A percentile compares a stretch with the other conserved stretches of the same genome.
Conservation (phyloP, 2,797 vertebrate genomes). For the Margarornis squamiger region DNA sequence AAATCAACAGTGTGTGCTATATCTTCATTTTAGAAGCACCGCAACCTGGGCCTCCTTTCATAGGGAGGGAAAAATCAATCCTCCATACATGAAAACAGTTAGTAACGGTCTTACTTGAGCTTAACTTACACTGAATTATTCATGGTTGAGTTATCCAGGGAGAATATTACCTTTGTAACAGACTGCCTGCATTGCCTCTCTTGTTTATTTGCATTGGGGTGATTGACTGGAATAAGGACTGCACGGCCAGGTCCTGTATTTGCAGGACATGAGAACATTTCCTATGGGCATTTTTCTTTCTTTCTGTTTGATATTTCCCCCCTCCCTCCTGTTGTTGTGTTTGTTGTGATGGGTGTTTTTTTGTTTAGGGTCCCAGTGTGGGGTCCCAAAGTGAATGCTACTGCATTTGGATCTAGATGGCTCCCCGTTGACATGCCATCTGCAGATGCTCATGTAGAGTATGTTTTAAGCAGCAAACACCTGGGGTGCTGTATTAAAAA, state of each 20-base stretch:
- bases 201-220: neutral
- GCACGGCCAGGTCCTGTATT: neutral
- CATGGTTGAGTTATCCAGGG: slow-evolving; percentile 1
- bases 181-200: neutral
- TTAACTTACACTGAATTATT: slow-evolving; percentile 38
- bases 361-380: neutral
- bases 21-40: neutral
- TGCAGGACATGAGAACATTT: neutral
- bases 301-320: neutral
- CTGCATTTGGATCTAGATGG: slow-evolving; percentile 41
- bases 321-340: neutral
- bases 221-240: neutral
- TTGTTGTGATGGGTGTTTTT: neutral
- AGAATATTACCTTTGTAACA: neutral
- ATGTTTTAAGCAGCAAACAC: slow-evolving; percentile 61
- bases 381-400: slow-evolving; percentile 3
- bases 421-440: slow-evolving; percentile 48
- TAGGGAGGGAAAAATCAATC: slow-evolving; percentile 39
- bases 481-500: slow-evolving; percentile 66
- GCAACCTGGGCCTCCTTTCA: neutral
- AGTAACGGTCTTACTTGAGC: slow-evolving; percentile 15
- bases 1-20: neutral
- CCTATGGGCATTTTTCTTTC: neutral
- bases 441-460: slow-evolving; percentile 60
- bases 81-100: slow-evolving; percentile 30